Base-by-base conservation (phyloP, 2,888 invertebrate genomes). In the Masnerella sp. region DNA sequence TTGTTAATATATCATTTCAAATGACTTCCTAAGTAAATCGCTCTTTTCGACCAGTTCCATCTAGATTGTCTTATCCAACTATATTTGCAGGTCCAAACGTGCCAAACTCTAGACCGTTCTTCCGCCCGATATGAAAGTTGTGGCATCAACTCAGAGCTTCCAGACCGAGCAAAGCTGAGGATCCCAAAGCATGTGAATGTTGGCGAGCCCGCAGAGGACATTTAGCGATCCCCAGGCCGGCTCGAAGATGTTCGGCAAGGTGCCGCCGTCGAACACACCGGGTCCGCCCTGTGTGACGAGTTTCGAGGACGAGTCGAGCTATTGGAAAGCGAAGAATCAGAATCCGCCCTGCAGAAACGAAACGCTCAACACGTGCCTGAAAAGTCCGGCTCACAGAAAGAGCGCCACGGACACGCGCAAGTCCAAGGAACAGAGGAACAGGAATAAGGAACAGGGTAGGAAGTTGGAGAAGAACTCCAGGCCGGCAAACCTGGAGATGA, bases 281-380 rank as follows among this genome's bases (percentile, higher is more conserved):
- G 84, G 83, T 25, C 84, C 84, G 47, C 58, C 75, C 8, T 47
- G 38, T 20, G 11, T 56, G 28, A 82, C 84, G 14, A n/a, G n/a
- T n/a, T 85, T 84, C 76, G 74, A 86, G 61, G 81, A 85, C 34
- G 77, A 69, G 56, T n/a, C 70, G 14, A 79, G n/a, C n/a, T n/a
- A n/a, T n/a, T n/a, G n/a, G n/a, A n/a, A n/a, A n/a, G n/a, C 79
- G 34, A 80, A 82, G 49, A 78, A 54, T 32, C 62, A 17, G 80
- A 3, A 77, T 82, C 62, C 42, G 51, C 42, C 62, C 30, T 78
- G 73, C 34, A 78, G 78, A 70, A 78, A 71, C 0, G 81, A 79
- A 22, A 42, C 62, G 22, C 58, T 49, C 51, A 67, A 62, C 49
- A 38, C 58, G 56, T 64, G 43, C 25, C 47, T 61, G 43, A 80